phyloP scores from a whole-genome alignment of 2,797 vertebrate species.

The Coendou prehensilis region DNA sequence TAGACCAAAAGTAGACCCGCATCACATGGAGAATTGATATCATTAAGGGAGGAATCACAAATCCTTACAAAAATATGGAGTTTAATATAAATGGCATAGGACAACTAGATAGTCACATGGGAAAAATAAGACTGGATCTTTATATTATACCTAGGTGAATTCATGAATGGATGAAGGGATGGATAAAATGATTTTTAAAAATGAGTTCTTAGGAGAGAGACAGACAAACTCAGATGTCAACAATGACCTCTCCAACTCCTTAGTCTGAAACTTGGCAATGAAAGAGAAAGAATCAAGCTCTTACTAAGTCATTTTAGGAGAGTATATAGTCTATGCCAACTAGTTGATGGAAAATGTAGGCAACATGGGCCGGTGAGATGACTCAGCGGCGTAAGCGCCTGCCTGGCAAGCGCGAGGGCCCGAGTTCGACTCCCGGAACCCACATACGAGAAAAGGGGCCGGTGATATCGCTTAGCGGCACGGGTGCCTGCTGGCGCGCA shows the following conservation, averaged over 20 bases:
- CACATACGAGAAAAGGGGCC: no score
- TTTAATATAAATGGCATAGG: constrained; percentile 30
- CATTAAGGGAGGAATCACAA: constrained; percentile 28
- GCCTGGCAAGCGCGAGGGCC: no score
- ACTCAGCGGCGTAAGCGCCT: no score
- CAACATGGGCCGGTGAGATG: no score
- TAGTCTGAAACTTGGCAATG: constrained; percentile 29
- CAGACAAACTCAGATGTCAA: not conserved
- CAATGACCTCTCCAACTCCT: not conserved
- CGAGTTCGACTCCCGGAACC: no score
- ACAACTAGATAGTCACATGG: not conserved
- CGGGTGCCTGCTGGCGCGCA: no score
- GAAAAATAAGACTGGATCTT: not conserved
- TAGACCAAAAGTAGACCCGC: not conserved
- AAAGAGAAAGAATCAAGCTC: constrained; percentile 17
- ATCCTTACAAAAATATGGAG: constrained; percentile 5
- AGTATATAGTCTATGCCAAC: not conserved
- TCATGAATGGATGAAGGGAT: not conserved
- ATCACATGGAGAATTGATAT: not conserved
- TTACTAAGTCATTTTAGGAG: not conserved
- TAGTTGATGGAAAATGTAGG: constrained; percentile 29
- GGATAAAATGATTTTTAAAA: not conserved
- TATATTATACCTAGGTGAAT: not conserved
- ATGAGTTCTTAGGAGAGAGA: not conserved
- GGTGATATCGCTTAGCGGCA: no score